A percentile compares a stretch with the other conserved stretches of the same genome.
Conservation (phyloP, 2,888 invertebrate species). For the Lagria hirta region DNA sequence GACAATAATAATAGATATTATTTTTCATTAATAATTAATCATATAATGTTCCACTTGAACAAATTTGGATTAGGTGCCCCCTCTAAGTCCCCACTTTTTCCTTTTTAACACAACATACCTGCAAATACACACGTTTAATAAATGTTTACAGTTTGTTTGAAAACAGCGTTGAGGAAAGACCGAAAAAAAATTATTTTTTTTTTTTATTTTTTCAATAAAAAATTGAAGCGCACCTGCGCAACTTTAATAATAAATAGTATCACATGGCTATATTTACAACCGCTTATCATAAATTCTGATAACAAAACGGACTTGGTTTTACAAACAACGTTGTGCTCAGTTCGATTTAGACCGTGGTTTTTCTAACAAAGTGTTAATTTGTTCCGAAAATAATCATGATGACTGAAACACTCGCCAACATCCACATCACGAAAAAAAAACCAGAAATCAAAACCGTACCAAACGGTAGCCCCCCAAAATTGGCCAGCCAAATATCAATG, state of each 20-base stretch:
- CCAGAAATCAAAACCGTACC: slow-evolving; percentile 3
- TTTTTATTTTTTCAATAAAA: no score
- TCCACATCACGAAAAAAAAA: slow-evolving; percentile 20
- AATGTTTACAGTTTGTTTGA: no score
- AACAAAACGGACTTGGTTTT: slow-evolving; percentile 18
- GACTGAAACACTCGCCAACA: slow-evolving; percentile 27
- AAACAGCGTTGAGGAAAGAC: no score
- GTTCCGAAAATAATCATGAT: no score
- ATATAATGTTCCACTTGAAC: no score
- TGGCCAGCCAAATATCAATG: slow-evolving; percentile 16
- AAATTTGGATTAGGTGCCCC: no score
- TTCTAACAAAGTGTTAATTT: slow-evolving; percentile 10
- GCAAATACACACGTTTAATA: no score
- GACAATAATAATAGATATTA: no score
- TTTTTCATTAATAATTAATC: no score
- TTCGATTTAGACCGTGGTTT: slow-evolving; percentile 1
- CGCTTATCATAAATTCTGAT: slow-evolving; percentile 16
- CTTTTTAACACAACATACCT: no score
- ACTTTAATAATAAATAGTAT: slow-evolving; percentile 2
- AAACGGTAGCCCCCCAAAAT: slow-evolving; percentile 3
- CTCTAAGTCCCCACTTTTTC: no score
- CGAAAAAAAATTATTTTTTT: no score
- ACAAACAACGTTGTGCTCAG: slow-evolving; percentile 8
- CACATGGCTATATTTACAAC: slow-evolving; percentile 19
- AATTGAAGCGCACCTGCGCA: slow-evolving; percentile 7